Evolutionary conservation across 2,797 vertebrate species (phyloP).

Genomic region (Artibeus jamaicensis): DNA sequence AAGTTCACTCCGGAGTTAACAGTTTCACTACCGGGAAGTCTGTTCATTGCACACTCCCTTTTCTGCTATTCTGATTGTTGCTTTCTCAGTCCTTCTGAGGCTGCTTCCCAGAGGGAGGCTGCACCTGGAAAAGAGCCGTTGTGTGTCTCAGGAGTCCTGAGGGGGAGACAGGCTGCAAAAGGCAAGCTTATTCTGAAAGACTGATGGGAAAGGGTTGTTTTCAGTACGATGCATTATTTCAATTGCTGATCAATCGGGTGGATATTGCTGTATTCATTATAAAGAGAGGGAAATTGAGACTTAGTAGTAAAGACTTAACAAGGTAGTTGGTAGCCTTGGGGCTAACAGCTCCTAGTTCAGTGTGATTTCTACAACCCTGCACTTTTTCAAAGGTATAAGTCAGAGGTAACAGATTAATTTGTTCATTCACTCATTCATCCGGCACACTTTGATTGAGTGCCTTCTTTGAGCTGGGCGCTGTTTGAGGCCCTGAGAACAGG

Average conservation of each 20-base stretch:
- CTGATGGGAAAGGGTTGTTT: background rate
- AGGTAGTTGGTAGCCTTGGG: background rate
- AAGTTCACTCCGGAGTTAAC: conserved; percentile 58
- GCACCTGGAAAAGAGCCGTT: background rate
- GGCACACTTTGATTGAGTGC: background rate
- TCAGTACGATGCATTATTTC: background rate
- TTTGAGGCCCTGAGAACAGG: background rate
- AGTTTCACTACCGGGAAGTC: conserved; percentile 12
- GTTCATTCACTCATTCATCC: background rate
- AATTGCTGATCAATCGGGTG: background rate
- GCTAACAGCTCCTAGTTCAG: background rate
- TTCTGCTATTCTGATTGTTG: background rate
- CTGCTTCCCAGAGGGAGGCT: background rate
- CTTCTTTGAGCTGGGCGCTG: background rate
- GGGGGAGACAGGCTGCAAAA: background rate
- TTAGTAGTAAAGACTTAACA: background rate
- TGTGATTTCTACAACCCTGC: background rate
- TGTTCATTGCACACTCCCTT: background rate
- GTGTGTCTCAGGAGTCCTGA: background rate
- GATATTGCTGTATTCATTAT: background rate
- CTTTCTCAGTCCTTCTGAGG: background rate
- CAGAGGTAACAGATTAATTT: background rate
- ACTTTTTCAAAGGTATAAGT: background rate
- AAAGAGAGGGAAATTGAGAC: background rate
- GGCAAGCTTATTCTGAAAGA: background rate